phyloP scores from a whole-genome alignment of 2,113 vertebrate species.

The Opisthocomus hoazin region DNA sequence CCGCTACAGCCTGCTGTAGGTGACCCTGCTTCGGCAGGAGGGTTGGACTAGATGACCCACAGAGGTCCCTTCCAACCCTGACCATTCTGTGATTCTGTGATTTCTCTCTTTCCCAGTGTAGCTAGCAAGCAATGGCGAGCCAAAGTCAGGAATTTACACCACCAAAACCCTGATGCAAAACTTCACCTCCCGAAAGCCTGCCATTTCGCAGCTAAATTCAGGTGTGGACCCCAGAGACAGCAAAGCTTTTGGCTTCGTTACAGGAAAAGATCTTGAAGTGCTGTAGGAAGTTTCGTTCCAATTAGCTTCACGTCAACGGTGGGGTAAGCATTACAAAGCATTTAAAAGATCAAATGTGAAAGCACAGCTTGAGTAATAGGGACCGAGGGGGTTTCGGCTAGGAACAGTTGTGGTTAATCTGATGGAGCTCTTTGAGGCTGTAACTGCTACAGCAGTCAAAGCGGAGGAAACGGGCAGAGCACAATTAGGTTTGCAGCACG shows the following conservation, averaged over 20 bases:
- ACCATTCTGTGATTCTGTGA: no score
- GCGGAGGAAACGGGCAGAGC: conserved; percentile 23
- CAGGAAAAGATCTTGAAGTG: conserved; percentile 6
- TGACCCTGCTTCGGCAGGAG: no score
- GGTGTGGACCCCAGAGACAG: background rate
- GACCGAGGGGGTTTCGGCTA: conserved; percentile 11
- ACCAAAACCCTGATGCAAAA: background rate
- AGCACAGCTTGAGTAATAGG: conserved; percentile 47
- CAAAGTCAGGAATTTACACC: background rate
- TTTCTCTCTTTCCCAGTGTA: background rate
- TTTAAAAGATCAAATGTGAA: conserved; percentile 44
- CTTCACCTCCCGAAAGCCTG: background rate
- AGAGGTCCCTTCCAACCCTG: no score
- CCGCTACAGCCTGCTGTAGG: no score
- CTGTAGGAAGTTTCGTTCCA: conserved; percentile 23
- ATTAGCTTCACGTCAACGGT: conserved; percentile 6
- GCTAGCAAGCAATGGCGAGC: background rate
- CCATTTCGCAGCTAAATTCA: background rate
- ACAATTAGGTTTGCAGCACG: conserved; percentile 36
- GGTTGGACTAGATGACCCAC: no score
- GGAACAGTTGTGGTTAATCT: conserved; percentile 38
- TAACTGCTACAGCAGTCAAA: conserved; percentile 28
- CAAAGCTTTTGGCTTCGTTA: background rate
- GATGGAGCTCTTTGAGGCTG: conserved; percentile 46
- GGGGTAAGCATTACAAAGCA: conserved; percentile 36